Base-by-base conservation (phyloP, 2,113 vertebrate species). In the Mystacornis crossleyi region DNA sequence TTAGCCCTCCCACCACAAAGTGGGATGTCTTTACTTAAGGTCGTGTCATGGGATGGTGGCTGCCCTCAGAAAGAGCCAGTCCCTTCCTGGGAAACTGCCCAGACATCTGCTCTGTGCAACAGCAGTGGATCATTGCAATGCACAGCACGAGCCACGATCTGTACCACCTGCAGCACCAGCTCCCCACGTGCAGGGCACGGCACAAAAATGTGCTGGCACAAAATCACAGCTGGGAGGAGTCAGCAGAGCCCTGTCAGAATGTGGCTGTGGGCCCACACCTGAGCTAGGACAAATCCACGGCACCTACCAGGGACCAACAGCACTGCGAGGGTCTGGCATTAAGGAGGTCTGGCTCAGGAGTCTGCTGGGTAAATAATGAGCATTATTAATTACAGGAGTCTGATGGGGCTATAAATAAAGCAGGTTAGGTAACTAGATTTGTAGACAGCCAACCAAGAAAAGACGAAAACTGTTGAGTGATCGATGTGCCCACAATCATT, bases 121-220 rank as follows among this genome's bases (percentile, higher is more conserved):
- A 47, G 69, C 40, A 81, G 13, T 6, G 18, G 25, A 33, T 65
- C 38, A 14, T n/a, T 24, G 17, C 51, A 43, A 4, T 1, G 26
- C 55, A 36, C 50, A 92, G 74, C 64, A 43, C 0, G 0, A 77
- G 31, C 45, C 65, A 8, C 14, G 24, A 61, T n/a, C 3, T 0
- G 21, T 18, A 23, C 13, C 61, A 75, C 51, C 45, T 21, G 69
- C 4, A 78, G 36, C 64, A 73, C 7, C 54, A 61, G 73, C n/a
- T 69, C 48, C 69, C 42, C 38, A 24, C 28, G 2, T 3, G 14
- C 38, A 64, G 69, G 62, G 28, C 48, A 38, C 4, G 33, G 69
- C 61, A 67, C 45, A 57, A 18, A 81, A 74, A 12, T 29, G 28
- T 25, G 29, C 42, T 36, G 26, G n/a, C n/a, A 73, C 47, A 74